Evolutionary conservation across 2,888 invertebrate species (phyloP), one percentile per base, ranked within the genome.

Genomic region (Nezara viridula): DNA sequence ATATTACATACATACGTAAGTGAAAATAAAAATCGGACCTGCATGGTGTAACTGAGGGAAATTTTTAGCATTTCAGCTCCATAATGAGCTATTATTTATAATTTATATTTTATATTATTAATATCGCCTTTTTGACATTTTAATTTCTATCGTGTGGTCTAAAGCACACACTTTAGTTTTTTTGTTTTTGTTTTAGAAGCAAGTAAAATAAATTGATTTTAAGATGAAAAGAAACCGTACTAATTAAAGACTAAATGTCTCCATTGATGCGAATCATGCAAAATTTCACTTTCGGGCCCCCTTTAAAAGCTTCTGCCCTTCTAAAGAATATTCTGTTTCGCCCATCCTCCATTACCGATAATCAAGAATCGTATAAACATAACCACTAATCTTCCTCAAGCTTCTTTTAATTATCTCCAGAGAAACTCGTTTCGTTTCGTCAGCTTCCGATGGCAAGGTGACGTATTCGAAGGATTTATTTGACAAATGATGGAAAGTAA

Each of bases 401-500:
- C 19, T 19, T n/a, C n/a, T n/a, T 19, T 73, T 73, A 73, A 37
- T 73, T 73, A 73, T 21, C 66, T 32, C 2, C 32, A 73, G 37
- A 73, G 66, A 73, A 37, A 73, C 32, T 37, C 6, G 7, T 44
- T 7, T 1, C 32, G 66, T 73, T 73, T 73, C 66, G 37, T 73
- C 66, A 73, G 66, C 66, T 37, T 7, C 66, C 66, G 60, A 60
- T 16, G 60, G 32, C 4, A 60, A 14, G 27, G 19, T 73, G 66
- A 73, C 66, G 16, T 12, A 19, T 37, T 12, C 19, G 24, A 37
- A 9, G 66, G 66, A 73, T 73, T 73, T 73, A 73, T 73, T 73
- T 73, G 66, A 73, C 32, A 37, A 73, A 73, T 32, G 66, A 37
- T 73, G 66, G 66, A 73, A 73, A 37, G 66, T 73, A 73, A 37